Conservation (phyloP, 1,140 invertebrate genomes). For the Acarapis woodi region DNA sequence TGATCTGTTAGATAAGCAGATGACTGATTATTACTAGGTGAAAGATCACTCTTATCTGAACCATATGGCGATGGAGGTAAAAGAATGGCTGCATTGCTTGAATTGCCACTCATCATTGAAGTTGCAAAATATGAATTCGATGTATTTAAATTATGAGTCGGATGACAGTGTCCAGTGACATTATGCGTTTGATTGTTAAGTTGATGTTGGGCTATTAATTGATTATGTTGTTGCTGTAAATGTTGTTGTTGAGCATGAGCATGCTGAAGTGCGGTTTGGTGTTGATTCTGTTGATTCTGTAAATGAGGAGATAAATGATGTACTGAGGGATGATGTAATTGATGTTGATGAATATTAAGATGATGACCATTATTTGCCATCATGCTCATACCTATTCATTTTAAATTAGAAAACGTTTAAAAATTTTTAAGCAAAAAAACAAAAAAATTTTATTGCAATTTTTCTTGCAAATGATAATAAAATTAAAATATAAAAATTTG, state of each 20-base stretch:
- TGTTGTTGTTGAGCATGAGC: not conserved
- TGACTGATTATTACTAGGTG: slow-evolving; percentile 46
- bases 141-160: not conserved
- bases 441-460: no score
- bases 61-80: slow-evolving; percentile 6
- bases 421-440: no score
- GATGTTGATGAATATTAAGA: not conserved
- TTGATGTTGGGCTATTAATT: not conserved
- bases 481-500: no score
- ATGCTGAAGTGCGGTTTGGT: not conserved
- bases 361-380: no score
- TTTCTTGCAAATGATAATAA: no score
- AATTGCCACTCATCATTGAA: slow-evolving; percentile 28
- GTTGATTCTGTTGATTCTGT: not conserved
- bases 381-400: no score
- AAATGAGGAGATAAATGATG: not conserved
- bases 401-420: no score
- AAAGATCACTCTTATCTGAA: slow-evolving; percentile 17
- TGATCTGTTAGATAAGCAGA: no score
- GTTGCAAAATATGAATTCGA: slow-evolving; percentile 10
- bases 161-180: not conserved
- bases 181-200: no score
- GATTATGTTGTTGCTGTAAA: not conserved
- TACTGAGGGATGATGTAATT: not conserved
- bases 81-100: not conserved